Evolutionary conservation across 2,113 vertebrate species (phyloP).

Genomic region (Illadopsis cleaveri): DNA sequence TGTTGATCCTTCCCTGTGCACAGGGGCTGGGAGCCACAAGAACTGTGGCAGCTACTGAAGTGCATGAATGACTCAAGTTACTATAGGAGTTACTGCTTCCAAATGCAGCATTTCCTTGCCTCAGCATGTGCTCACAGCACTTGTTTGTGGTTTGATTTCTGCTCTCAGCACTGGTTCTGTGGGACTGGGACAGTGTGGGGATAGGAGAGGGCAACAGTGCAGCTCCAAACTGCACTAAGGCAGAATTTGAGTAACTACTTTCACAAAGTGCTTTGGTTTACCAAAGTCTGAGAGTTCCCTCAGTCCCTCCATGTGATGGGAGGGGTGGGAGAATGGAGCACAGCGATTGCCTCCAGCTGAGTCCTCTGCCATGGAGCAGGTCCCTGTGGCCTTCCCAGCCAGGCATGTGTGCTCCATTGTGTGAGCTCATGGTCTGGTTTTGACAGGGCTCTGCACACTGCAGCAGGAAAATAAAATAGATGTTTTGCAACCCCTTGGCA

Average conservation of each 20-base stretch:
- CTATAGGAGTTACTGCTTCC: background rate
- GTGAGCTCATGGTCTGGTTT: slow-evolving; percentile 36
- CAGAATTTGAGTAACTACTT: background rate
- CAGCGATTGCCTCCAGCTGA: background rate
- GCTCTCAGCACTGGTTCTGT: background rate
- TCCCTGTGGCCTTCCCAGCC: background rate
- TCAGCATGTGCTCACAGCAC: background rate
- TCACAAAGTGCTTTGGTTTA: background rate
- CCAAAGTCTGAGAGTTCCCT: background rate
- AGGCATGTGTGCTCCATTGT: background rate
- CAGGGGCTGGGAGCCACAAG: background rate
- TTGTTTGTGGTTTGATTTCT: background rate
- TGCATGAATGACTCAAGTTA: background rate
- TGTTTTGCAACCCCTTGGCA: slow-evolving; percentile 27
- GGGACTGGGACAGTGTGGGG: background rate
- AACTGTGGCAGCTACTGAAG: background rate
- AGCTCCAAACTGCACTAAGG: background rate
- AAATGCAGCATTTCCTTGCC: background rate
- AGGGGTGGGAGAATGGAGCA: background rate
- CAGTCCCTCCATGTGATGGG: background rate
- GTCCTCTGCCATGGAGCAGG: background rate
- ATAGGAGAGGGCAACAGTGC: background rate
- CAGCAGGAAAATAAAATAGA: background rate
- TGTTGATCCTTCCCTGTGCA: background rate
- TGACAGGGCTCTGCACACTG: background rate